A percentile compares a stretch with the other conserved stretches of the same genome.
These are phyloP conservation scores for Turritopsis dohrnii DNA, from an alignment of 30 jellyfish, hydroid and myxozoan species.

Conservation along the genomic window DNA sequence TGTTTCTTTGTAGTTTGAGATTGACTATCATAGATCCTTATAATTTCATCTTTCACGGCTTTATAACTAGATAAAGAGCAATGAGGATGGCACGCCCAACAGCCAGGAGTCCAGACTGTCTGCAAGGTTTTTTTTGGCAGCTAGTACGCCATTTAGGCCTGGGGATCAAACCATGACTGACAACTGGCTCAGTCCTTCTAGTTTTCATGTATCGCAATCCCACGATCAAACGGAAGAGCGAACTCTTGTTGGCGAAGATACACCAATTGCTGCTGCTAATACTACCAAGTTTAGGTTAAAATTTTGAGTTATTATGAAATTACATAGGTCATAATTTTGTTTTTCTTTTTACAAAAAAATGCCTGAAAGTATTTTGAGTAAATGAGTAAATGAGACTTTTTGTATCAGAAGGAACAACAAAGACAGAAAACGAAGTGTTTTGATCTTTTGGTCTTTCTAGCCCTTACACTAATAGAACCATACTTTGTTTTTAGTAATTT, in stretches of 20 bases:
- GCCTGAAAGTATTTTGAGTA: too few species aligned
- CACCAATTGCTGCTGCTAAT: constrained; percentile 15
- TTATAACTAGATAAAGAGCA: background rate
- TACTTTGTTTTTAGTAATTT: too few species aligned
- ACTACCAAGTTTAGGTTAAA: constrained; percentile 9
- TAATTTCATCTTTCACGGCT: background rate
- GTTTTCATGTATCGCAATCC: constrained; percentile 19
- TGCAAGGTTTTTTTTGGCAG: constrained; percentile 59
- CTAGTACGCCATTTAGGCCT: constrained; percentile 62
- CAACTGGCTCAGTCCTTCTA: constrained; percentile 20
- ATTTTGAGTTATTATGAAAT: too few species aligned
- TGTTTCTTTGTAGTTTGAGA: background rate
- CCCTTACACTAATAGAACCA: too few species aligned
- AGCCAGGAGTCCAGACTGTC: constrained; percentile 74
- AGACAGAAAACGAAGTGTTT: too few species aligned
- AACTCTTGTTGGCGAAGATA: constrained; percentile 7
- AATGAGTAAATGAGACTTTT: too few species aligned
- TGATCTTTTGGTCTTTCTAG: too few species aligned
- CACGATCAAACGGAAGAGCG: constrained; percentile 6
- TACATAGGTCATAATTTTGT: too few species aligned
- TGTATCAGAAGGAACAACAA: too few species aligned
- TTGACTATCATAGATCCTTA: background rate
- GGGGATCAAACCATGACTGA: constrained; percentile 45
- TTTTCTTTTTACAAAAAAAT: background rate
- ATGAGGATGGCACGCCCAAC: background rate